Evolutionary conservation across 2,113 vertebrate genomes (phyloP), one percentile per base, ranked within the genome.

Genomic region (Uropsilus gracilis): DNA sequence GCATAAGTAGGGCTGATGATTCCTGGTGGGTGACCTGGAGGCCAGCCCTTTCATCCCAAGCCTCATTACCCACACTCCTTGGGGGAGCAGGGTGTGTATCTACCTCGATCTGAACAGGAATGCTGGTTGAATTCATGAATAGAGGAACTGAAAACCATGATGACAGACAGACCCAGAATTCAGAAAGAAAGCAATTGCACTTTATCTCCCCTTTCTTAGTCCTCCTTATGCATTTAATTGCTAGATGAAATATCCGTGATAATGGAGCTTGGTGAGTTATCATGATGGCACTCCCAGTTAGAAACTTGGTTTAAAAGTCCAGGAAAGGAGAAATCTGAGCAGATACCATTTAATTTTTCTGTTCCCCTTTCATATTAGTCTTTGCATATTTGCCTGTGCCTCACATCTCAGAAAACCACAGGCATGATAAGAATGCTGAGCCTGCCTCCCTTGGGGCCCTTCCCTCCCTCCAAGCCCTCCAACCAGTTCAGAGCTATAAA

Each of bases 401-500:
- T 85, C 84, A 12, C 44, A 61, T 48, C 93, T 87, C 66, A 75
- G 94, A 57, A 96, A 97, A 91, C 95, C 97, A 94, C 96, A 97
- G 94, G 83, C 96, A 93, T 63, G 94, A 37, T 6, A 97, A 89
- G 95, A 97, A 97, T 97, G 93, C 86, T 66, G 42, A 82, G 86
- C 93, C 81, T 72, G 85, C 81, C 88, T 92, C 87, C 94, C 93
- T 77, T 28, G 7, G 82, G 57, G 34, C 86, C 55, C 93, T 57
- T 63, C 59, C 75, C 89, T 71, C 59, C 82, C 46, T 77, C 37
- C 39, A 9, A 63, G 78, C 30, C 64, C 87, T 82, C 30, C 30
- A 55, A 42, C 86, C 59, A 48, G 69, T 85, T 90, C 85, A 89
- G 42, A 96, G 82, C 92, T 90, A 72, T 22, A 85, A 94, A 92